Percentiles rank a stretch among this genome's conserved stretches.
phyloP scores from a whole-genome alignment of 92 coral and sea anemone species.

The Siderastrea radians region DNA sequence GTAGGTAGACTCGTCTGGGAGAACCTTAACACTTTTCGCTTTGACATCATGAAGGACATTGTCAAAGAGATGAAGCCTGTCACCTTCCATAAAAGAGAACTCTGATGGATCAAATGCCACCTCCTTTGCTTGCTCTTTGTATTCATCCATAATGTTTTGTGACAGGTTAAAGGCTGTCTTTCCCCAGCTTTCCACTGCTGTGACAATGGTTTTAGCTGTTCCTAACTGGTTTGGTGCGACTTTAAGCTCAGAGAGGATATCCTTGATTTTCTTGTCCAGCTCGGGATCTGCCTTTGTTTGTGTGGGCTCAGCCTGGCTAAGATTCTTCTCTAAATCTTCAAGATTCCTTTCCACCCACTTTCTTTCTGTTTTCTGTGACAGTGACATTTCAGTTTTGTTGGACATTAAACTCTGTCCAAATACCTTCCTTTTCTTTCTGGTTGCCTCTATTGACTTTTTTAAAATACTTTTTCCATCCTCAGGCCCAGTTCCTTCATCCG shows the following conservation, averaged over 20 bases:
- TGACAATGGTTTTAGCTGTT: conserved; percentile 76
- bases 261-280: conserved; percentile 70
- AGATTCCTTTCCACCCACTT: conserved; percentile 27
- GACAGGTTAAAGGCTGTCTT: conserved; percentile 49
- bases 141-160: conserved; percentile 44
- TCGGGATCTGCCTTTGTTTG: conserved; percentile 57
- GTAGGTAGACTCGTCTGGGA: conserved; percentile 6
- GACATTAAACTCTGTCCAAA: background rate
- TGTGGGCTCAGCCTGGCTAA: conserved; percentile 4
- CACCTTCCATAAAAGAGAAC: conserved; percentile 38
- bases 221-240: conserved; percentile 72
- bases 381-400: background rate
- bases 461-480: background rate
- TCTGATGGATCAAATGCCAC: background rate
- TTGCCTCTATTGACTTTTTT: conserved; percentile 11
- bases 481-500: background rate
- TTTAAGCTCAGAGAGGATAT: conserved; percentile 71
- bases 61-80: conserved; percentile 71
- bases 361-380: background rate
- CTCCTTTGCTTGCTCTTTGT: conserved; percentile 27
- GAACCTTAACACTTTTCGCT: conserved; percentile 2
- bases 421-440: background rate
- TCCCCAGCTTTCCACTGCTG: conserved; percentile 87
- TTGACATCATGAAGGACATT: conserved; percentile 20
- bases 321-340: conserved; percentile 20